These are phyloP conservation scores for Felis catus DNA, from an alignment of 2,113 vertebrate species.

Conservation along the genomic window DNA sequence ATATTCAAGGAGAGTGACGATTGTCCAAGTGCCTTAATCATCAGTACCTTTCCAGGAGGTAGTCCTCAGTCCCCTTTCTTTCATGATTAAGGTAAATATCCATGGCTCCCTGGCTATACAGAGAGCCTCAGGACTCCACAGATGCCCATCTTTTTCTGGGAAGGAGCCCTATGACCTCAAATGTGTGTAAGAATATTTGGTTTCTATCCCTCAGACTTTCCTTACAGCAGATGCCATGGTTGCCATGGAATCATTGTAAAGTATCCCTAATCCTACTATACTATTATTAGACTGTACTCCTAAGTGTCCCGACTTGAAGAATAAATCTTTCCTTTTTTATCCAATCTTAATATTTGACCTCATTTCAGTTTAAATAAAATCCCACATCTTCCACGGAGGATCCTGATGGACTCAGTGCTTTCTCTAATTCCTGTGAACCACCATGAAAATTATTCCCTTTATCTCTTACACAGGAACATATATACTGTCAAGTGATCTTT, in stretches of 20 bases:
- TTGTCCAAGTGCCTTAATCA: background rate
- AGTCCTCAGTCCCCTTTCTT: background rate
- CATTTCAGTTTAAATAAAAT: background rate
- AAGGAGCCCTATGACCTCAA: background rate
- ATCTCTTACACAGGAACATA: background rate
- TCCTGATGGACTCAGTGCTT: background rate
- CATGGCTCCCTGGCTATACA: background rate
- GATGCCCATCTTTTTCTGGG: background rate
- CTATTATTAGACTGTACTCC: background rate
- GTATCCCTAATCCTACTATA: background rate
- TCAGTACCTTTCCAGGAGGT: background rate
- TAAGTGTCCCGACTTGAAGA: background rate
- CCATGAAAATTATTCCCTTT: background rate
- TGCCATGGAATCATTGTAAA: background rate
- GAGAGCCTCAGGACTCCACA: rapidly evolving
- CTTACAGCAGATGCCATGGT: background rate
- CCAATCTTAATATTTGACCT: background rate
- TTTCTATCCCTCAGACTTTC: background rate
- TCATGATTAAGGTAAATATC: background rate
- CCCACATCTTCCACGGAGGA: background rate
- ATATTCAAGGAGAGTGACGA: background rate
- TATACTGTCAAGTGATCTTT: background rate
- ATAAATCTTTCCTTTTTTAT: background rate
- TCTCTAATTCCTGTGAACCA: background rate
- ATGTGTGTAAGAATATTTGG: background rate